These are phyloP conservation scores for Polypedilum vanderplanki DNA, from an alignment of 1,140 invertebrate genomes.

Conservation along the genomic window DNA sequence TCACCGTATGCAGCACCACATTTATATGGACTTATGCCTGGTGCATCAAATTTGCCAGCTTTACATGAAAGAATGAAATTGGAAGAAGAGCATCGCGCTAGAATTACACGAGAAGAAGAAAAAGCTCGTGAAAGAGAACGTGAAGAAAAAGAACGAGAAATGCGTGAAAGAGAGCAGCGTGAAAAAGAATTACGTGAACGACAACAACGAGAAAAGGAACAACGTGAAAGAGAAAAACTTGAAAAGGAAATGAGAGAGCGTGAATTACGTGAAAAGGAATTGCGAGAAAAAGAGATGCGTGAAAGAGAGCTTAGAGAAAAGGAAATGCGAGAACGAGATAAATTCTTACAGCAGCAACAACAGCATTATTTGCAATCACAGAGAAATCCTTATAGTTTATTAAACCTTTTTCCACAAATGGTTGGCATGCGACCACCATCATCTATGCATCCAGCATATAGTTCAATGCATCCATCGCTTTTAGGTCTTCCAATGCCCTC, in stretches of 20 bases:
- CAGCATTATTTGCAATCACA: conserved; percentile 33
- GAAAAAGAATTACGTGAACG: conserved; percentile 46
- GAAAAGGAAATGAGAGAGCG: conserved; percentile 41
- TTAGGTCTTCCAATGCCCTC: neutral
- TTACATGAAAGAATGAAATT: conserved; percentile 58
- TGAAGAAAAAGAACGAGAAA: conserved; percentile 45
- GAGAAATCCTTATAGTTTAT: conserved; percentile 30
- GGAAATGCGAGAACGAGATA: conserved; percentile 36
- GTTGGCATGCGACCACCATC: neutral
- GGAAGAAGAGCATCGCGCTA: conserved; percentile 58
- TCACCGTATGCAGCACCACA: conserved; percentile 50
- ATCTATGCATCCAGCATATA: conserved; percentile 1
- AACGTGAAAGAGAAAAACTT: conserved; percentile 42
- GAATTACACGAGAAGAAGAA: conserved; percentile 51
- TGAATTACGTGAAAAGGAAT: conserved; percentile 42
- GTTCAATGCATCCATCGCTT: conserved; percentile 15
- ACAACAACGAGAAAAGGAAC: conserved; percentile 40
- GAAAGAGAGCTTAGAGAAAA: conserved; percentile 39
- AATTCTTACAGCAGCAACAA: conserved; percentile 26
- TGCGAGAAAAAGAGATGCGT: conserved; percentile 34
- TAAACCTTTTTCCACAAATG: neutral
- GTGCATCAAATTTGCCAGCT: conserved; percentile 48
- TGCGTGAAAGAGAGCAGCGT: conserved; percentile 47
- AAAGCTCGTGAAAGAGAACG: conserved; percentile 47
- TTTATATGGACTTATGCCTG: conserved; percentile 49